Base-by-base conservation (phyloP, 2,113 vertebrate species). In the Atlantisia rogersi region DNA sequence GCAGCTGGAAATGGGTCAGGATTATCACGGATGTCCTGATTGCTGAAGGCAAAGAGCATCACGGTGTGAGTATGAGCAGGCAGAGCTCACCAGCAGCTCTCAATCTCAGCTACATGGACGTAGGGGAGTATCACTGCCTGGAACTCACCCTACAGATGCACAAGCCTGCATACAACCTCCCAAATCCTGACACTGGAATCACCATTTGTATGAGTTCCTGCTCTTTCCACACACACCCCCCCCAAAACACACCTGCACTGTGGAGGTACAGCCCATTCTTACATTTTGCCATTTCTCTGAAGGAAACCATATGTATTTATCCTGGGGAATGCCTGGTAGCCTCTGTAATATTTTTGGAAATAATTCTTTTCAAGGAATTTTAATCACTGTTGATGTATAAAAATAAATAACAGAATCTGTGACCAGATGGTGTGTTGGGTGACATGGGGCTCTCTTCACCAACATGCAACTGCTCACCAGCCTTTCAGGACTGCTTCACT, bases 351-450 rank as follows among this genome's bases (percentile, higher is more conserved):
- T 91, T 97, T 97, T 93, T 92, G 50, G 65, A 95, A 97, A 86
- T 87, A 63, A 94, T 87, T 76, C 77, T 88, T 93, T 96, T 88
- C 77, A 75, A 53, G 37, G 37, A 89, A 88, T 92, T 97, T 97
- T 96, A 97, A 97, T 96, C 88, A 96, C 48, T 92, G 95, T 87
- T 91, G 86, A 79, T 87, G 74, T 88, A 95, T 87, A 97, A 98
- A 97, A 97, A 96, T 94, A 95, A 97, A 97, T 90, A 96, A 95
- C 91, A 97, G 88, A 95, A 95, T 96, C 91, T 93, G 79, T 95
- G 86, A 88, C 93, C 97, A 98, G 96, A 97, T 97, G 95, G 97
- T 80, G 93, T 87, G 79, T 94, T 95, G 96, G 89, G 81, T 97
- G 79, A 46, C 95, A 94, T 40, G 24, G 92, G 85, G 73, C 68